Conservation (phyloP, 2,888 invertebrate genomes). For the Abscondita cerata region DNA sequence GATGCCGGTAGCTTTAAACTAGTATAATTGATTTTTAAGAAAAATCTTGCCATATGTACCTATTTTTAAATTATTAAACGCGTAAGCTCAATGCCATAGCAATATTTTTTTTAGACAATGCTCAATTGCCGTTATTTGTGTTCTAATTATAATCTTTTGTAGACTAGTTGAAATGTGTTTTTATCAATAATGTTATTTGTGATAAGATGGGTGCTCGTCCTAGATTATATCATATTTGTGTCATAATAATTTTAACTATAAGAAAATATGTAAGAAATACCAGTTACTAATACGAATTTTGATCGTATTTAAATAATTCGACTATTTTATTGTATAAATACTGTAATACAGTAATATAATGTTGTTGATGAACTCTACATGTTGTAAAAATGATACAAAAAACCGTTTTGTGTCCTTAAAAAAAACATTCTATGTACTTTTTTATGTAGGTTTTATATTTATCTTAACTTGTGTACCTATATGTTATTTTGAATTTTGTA, state of each 20-base stretch:
- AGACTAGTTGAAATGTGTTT: constrained; percentile 20
- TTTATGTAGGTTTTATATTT: constrained; percentile 27
- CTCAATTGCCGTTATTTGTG: not conserved
- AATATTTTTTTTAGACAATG: not conserved
- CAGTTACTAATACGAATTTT: constrained; percentile 13
- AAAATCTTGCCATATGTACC: not conserved
- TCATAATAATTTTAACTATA: constrained; percentile 25
- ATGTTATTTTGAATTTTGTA: not conserved
- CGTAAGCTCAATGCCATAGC: not conserved
- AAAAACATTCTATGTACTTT: constrained; percentile 25
- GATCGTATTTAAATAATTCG: constrained; percentile 15
- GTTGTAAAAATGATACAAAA: constrained; percentile 17
- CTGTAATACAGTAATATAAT: constrained; percentile 14
- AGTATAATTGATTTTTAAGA: too few species aligned
- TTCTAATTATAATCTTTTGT: not conserved
- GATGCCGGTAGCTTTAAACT: too few species aligned
- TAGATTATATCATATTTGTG: constrained; percentile 32
- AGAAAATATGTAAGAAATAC: constrained; percentile 5
- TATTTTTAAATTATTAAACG: too few species aligned
- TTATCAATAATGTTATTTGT: constrained; percentile 39
- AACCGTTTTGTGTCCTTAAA: constrained; percentile 30
- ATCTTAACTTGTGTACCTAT: constrained; percentile 18
- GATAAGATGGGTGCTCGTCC: constrained; percentile 40
- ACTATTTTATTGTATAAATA: constrained; percentile 28
- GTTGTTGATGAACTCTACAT: constrained; percentile 16